phyloP scores from a whole-genome alignment of 2,888 invertebrate species.

The Pegoplata infirma region DNA sequence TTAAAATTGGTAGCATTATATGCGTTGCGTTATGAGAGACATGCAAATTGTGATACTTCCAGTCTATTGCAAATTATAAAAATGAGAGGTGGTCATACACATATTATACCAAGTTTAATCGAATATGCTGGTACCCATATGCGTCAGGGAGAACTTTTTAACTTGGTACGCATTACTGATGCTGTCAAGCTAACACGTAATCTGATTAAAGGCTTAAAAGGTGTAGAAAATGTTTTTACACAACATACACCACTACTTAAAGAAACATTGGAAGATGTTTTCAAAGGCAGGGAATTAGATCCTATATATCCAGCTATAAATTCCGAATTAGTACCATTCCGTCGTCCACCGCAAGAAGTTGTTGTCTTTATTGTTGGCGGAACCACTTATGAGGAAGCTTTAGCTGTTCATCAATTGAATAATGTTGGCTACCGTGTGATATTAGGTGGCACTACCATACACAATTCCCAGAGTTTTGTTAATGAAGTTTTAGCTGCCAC shows the following conservation, averaged over 20 bases:
- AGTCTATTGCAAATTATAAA: conserved; percentile 87
- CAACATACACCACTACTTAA: conserved; percentile 97
- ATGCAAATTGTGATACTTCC: conserved; percentile 89
- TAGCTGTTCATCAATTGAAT: conserved; percentile 90
- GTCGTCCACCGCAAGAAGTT: conserved; percentile 91
- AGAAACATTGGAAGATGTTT: conserved; percentile 92
- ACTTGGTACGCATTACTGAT: conserved; percentile 95
- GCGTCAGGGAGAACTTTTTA: conserved; percentile 90
- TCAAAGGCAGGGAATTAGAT: conserved; percentile 93
- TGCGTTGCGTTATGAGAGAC: conserved; percentile 94
- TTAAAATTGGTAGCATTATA: conserved; percentile 94
- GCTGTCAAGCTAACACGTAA: conserved; percentile 85
- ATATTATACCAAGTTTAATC: conserved; percentile 82
- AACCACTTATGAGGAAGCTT: conserved; percentile 96
- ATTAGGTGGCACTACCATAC: conserved; percentile 94
- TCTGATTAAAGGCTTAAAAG: conserved; percentile 85
- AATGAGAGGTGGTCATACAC: conserved; percentile 85
- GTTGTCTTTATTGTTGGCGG: conserved; percentile 98
- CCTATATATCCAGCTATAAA: conserved; percentile 91
- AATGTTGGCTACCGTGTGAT: conserved; percentile 86
- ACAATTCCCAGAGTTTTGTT: conserved; percentile 90
- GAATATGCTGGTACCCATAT: conserved; percentile 92
- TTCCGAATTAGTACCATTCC: conserved; percentile 80
- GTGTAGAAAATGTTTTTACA: conserved; percentile 99
- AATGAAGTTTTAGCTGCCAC: conserved; percentile 86